Conservation (phyloP, 2,797 vertebrate genomes). For the Galaxias olidus region DNA sequence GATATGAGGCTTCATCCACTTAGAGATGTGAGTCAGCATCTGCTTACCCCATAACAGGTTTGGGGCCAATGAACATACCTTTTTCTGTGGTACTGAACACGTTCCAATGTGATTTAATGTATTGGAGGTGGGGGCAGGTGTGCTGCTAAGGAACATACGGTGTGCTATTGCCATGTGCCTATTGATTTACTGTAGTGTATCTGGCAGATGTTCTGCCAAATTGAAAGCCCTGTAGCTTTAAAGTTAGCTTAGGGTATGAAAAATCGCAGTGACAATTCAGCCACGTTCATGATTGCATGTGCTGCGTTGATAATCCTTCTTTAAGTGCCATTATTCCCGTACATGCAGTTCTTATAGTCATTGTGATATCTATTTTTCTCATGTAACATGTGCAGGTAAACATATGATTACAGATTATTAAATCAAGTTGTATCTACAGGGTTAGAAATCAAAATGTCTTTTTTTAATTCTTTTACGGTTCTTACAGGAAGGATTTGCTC, state of each 20-base stretch:
- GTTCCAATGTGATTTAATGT: conserved; percentile 13
- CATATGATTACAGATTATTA: too few relatives aligned
- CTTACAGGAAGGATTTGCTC: conserved; percentile 75
- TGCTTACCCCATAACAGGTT: background rate
- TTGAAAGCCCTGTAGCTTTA: conserved; percentile 2
- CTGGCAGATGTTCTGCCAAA: conserved; percentile 21
- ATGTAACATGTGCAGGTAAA: too few relatives aligned
- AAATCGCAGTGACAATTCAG: background rate
- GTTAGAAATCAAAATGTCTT: background rate
- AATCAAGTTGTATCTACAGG: background rate
- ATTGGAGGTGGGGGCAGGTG: background rate
- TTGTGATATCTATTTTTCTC: too few relatives aligned
- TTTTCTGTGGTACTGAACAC: background rate
- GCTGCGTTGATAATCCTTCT: background rate
- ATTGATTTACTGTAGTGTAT: conserved; percentile 11
- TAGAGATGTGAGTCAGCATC: background rate
- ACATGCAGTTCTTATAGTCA: too few relatives aligned
- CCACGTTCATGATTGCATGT: background rate
- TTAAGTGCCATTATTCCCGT: background rate
- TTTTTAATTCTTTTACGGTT: conserved; percentile 26
- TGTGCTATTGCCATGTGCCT: background rate
- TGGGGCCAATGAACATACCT: conserved; percentile 7
- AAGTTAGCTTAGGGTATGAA: conserved; percentile 14
- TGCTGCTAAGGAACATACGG: conserved; percentile 22
- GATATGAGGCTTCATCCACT: too few relatives aligned